Evolutionary conservation across 1,140 invertebrate genomes (phyloP).

Genomic region (Trigoniulus corallinus): DNA sequence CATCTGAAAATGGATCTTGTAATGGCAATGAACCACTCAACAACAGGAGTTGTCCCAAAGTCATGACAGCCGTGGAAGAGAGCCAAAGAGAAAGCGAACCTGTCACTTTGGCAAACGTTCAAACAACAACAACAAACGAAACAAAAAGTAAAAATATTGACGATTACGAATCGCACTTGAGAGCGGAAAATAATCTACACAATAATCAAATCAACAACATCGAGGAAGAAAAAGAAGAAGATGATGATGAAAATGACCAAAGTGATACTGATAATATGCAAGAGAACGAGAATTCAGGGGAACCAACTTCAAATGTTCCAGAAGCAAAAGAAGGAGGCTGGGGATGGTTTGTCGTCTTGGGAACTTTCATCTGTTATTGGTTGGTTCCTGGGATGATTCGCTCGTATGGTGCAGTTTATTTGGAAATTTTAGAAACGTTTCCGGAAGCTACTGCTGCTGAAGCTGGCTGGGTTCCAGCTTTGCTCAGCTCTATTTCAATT

Average conservation of each 20-base stretch:
- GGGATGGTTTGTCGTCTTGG: slow-evolving; percentile 62
- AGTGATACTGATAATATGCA: not conserved
- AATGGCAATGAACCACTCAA: too few species aligned
- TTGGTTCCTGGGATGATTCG: slow-evolving; percentile 68
- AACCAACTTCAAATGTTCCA: too few species aligned
- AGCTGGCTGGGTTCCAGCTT: slow-evolving; percentile 56
- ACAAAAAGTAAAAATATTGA: too few species aligned
- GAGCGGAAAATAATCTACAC: too few species aligned
- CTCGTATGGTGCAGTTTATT: slow-evolving; percentile 64
- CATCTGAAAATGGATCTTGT: too few species aligned
- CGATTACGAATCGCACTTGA: too few species aligned
- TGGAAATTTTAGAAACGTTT: slow-evolving; percentile 59
- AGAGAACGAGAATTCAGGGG: not conserved
- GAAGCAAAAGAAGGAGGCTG: slow-evolving; percentile 52
- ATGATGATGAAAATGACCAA: not conserved
- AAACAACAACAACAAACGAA: too few species aligned
- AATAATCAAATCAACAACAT: too few species aligned
- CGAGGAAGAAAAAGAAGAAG: not conserved
- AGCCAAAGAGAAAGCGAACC: too few species aligned
- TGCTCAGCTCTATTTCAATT: slow-evolving; percentile 39
- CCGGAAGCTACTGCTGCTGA: slow-evolving; percentile 43
- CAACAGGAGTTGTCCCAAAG: too few species aligned
- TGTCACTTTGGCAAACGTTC: too few species aligned
- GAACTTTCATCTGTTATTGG: slow-evolving; percentile 56
- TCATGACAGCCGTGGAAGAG: too few species aligned